Conservation (phyloP, 2,888 invertebrate species). For the Spilosoma lubricipeda region DNA sequence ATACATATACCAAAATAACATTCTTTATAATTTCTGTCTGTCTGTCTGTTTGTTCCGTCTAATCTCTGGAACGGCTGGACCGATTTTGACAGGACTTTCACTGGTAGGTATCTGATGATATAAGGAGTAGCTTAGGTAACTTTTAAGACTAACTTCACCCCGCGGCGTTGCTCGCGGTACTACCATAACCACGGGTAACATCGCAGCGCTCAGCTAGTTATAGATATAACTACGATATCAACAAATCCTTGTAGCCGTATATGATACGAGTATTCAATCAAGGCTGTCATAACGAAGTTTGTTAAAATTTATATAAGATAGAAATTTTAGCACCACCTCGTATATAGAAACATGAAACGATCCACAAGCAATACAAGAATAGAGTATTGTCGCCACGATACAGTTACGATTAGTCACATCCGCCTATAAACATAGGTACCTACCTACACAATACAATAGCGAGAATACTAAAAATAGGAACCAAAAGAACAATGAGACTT, state of each 20-base stretch:
- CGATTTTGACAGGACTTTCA: too few relatives aligned
- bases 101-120: too few relatives aligned
- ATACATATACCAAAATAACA: too few relatives aligned
- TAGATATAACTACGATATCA: conserved; percentile 17
- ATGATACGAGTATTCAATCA: conserved; percentile 11
- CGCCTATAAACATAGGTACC: conserved; percentile 59
- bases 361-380: conserved; percentile 65
- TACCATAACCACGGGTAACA: too few relatives aligned
- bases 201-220: too few relatives aligned
- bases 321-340: conserved; percentile 35
- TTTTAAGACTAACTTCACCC: too few relatives aligned
- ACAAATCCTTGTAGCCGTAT: conserved; percentile 19
- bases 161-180: too few relatives aligned
- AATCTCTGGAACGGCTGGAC: too few relatives aligned
- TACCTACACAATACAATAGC: conserved; percentile 53
- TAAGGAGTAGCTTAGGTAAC: too few relatives aligned
- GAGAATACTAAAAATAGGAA: conserved; percentile 61
- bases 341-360: conserved; percentile 49
- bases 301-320: conserved; percentile 33
- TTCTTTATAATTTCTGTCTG: too few relatives aligned
- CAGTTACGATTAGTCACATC: conserved; percentile 72
- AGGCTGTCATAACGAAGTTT: conserved; percentile 6
- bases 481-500: conserved; percentile 61
- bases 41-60: too few relatives aligned
- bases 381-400: conserved; percentile 69